Percentiles rank a stretch among this genome's conserved stretches.
Evolutionary conservation across 2,113 vertebrate species (phyloP).

Genomic region (Crotalus horridus): DNA sequence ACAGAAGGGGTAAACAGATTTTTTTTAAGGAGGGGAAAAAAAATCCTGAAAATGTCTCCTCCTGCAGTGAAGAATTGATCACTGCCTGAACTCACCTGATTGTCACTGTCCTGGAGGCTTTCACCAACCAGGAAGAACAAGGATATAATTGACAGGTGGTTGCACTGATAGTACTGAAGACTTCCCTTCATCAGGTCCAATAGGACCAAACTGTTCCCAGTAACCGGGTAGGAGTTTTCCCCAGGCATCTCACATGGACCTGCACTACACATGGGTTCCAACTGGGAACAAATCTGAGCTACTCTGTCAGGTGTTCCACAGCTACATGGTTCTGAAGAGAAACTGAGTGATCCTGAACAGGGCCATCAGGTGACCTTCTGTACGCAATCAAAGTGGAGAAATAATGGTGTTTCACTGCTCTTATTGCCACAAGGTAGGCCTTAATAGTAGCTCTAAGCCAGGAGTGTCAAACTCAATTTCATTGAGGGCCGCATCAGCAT

Average conservation of each 20-base stretch:
- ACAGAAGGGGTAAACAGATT: neutral
- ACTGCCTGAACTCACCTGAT: neutral
- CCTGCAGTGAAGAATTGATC: neutral
- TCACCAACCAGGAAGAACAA: neutral
- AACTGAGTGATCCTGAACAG: neutral
- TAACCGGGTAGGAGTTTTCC: neutral
- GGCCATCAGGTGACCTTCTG: neutral
- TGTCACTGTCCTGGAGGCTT: neutral
- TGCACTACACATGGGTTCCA: neutral
- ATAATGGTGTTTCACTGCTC: neutral
- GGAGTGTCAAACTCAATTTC: too few species aligned
- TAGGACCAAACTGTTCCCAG: neutral
- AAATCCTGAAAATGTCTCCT: neutral
- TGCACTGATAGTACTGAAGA: neutral
- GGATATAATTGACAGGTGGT: too few species aligned
- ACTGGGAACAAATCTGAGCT: neutral
- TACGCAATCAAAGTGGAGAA: neutral
- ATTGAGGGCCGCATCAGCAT: too few species aligned
- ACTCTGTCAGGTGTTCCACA: neutral
- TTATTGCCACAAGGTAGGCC: neutral
- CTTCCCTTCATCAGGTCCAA: neutral
- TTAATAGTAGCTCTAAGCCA: neutral
- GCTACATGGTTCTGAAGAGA: neutral
- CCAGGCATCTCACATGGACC: neutral
- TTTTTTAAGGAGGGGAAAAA: neutral